Percentiles rank a stretch among this genome's conserved stretches.
phyloP scores from a whole-genome alignment of 2,113 vertebrate species.

The Coryphaenoides rupestris region DNA sequence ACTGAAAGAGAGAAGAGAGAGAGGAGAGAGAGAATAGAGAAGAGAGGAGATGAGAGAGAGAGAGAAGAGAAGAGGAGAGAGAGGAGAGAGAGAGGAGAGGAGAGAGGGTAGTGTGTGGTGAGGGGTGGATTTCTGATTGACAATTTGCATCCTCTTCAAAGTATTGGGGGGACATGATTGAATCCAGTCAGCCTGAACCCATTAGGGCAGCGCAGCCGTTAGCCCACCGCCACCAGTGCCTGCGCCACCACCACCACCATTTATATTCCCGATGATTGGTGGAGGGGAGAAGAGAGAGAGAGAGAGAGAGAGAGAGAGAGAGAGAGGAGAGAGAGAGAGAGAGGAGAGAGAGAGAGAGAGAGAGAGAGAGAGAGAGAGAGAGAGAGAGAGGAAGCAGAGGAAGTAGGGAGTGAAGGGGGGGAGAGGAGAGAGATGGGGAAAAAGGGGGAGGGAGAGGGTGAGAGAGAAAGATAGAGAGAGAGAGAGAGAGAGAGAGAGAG shows the following conservation, averaged over 20 bases:
- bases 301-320: constrained; percentile 11
- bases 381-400: too few relatives aligned
- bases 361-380: too few relatives aligned
- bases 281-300: constrained; percentile 17
- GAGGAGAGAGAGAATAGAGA: too few relatives aligned
- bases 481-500: constrained; percentile 1
- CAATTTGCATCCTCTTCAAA: constrained; percentile 87
- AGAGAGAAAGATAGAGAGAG: constrained; percentile 12
- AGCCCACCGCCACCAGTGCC: constrained; percentile 73
- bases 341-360: constrained; percentile 6
- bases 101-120: constrained; percentile 8
- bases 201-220: constrained; percentile 78
- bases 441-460: too few relatives aligned
- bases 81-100: too few relatives aligned
- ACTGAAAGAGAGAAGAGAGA: too few relatives aligned
- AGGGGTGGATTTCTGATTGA: constrained; percentile 77
- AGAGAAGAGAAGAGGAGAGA: too few relatives aligned
- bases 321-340: background rate
- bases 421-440: too few relatives aligned
- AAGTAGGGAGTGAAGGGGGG: too few relatives aligned
- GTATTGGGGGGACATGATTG: constrained; percentile 90
- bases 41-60: too few relatives aligned
- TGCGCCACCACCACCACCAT: constrained; percentile 82
- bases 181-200: constrained; percentile 86
- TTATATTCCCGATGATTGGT: constrained; percentile 92